phyloP scores from a whole-genome alignment of 2,113 vertebrate genomes.

The Zosterops pallidus region DNA sequence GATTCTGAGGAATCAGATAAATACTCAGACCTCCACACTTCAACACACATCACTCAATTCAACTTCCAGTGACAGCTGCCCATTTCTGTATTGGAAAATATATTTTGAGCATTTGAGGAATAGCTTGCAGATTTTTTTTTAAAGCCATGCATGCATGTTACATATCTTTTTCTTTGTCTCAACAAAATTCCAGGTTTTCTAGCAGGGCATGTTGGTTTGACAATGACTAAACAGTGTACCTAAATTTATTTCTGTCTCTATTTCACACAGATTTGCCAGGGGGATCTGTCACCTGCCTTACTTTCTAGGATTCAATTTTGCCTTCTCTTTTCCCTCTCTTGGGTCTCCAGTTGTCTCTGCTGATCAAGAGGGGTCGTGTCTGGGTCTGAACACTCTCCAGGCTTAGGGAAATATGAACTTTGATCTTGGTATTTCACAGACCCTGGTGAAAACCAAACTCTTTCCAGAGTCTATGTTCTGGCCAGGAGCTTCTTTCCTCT shows the following conservation, averaged over 20 bases:
- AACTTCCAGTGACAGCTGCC: not conserved
- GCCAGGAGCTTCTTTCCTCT: not conserved
- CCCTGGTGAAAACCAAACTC: accelerated
- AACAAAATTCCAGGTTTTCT: not conserved
- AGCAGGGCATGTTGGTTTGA: not conserved
- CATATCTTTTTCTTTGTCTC: not conserved
- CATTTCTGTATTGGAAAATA: not conserved
- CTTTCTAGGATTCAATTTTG: not conserved
- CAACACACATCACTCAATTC: not conserved
- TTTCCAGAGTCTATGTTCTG: accelerated
- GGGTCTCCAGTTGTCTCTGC: not conserved
- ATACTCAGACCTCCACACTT: not conserved
- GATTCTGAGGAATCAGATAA: not conserved
- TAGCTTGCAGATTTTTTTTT: not conserved
- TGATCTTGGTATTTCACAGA: not conserved
- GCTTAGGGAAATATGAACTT: accelerated
- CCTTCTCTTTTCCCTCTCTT: not conserved
- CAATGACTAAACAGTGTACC: not conserved
- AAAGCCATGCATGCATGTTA: not conserved
- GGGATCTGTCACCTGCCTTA: not conserved
- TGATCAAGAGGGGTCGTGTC: not conserved
- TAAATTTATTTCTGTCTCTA: not conserved
- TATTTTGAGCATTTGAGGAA: not conserved
- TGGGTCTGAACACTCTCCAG: not conserved
- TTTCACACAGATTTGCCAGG: not conserved